These are phyloP conservation scores for Rostratula benghalensis DNA, from an alignment of 2,113 vertebrate genomes.

Conservation along the genomic window DNA sequence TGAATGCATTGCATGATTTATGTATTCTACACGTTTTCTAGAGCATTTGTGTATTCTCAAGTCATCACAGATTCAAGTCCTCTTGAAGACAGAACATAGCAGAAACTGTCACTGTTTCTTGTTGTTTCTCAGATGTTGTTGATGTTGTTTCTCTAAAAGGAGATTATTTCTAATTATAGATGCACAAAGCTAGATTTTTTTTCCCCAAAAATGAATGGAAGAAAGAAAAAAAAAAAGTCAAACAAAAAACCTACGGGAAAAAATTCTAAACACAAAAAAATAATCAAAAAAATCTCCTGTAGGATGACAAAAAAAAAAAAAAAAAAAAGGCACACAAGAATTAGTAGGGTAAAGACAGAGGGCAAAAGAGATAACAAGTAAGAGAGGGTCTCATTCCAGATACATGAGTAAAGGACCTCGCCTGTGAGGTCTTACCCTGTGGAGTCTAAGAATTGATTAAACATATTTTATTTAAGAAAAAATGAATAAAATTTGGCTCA, in stretches of 20 bases:
- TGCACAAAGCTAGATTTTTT: rapidly evolving
- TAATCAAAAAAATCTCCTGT: not conserved
- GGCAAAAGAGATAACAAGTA: not conserved
- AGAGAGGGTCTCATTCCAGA: not conserved
- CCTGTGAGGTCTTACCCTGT: not conserved
- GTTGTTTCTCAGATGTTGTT: not conserved
- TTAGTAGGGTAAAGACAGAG: not conserved
- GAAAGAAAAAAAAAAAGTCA: too few species aligned
- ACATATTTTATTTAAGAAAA: not conserved
- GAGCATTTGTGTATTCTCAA: not conserved
- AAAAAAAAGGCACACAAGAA: not conserved
- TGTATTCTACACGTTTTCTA: slow-evolving; percentile 9
- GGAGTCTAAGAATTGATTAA: not conserved
- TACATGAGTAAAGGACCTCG: not conserved
- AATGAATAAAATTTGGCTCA: not conserved
- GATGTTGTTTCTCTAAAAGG: not conserved
- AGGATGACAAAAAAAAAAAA: not conserved
- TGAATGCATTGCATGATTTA: not conserved
- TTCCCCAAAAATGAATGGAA: not conserved
- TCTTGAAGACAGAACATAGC: slow-evolving; percentile 15
- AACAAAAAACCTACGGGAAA: not conserved
- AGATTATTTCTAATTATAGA: not conserved
- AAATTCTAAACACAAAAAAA: not conserved
- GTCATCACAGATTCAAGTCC: not conserved
- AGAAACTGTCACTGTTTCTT: not conserved